Evolutionary conservation across 2,888 invertebrate species (phyloP).

Genomic region (Tipula lateralis): DNA sequence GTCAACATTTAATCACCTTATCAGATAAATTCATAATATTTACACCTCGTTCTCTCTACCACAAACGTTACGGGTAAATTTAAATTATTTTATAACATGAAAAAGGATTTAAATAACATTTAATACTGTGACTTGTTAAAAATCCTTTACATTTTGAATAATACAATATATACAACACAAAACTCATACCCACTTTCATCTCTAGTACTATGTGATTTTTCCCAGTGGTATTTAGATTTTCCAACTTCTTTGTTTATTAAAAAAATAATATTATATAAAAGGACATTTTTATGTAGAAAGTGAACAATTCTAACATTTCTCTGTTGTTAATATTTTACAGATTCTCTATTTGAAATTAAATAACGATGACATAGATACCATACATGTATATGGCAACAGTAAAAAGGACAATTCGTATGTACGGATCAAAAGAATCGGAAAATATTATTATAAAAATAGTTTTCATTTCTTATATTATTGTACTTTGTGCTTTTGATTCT

Average conservation of each 20-base stretch:
- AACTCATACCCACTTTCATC: background rate
- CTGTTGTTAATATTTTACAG: background rate
- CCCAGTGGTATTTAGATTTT: background rate
- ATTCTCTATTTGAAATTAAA: background rate
- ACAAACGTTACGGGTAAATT: background rate
- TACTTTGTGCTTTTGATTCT: background rate
- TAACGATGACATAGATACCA: background rate
- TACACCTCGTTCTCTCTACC: too few species aligned
- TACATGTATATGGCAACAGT: background rate
- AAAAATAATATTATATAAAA: background rate
- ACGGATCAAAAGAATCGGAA: background rate
- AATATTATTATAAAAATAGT: background rate
- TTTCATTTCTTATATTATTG: background rate
- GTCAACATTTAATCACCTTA: too few species aligned
- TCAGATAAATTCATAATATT: too few species aligned
- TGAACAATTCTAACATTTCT: background rate
- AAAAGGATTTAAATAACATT: slow-evolving; percentile 13
- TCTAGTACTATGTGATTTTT: background rate
- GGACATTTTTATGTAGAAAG: background rate
- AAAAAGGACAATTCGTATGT: background rate
- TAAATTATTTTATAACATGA: background rate
- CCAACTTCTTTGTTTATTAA: background rate
- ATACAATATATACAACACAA: background rate
- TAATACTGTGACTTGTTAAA: background rate
- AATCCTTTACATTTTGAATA: background rate